Evolutionary conservation across 2,113 vertebrate genomes (phyloP).

Genomic region (Isurus oxyrinchus): DNA sequence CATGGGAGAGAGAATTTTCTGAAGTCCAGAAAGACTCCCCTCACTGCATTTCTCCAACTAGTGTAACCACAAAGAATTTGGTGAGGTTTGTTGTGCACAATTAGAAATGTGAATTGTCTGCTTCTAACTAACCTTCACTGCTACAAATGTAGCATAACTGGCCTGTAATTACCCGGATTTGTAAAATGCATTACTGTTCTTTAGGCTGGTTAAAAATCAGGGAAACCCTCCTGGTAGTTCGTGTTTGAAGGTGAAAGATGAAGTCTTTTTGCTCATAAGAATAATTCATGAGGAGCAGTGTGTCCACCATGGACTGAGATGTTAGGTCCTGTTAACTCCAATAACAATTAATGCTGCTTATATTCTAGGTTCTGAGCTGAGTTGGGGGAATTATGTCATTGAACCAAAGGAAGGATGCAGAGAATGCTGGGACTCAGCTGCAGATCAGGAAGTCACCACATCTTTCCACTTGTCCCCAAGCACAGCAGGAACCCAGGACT

Average conservation of each 20-base stretch:
- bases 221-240: neutral
- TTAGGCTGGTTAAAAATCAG: neutral
- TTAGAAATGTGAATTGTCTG: too few species aligned
- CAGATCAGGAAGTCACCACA: neutral
- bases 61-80: too few species aligned
- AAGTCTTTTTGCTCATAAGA: too few species aligned
- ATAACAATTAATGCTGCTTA: neutral
- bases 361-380: neutral
- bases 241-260: neutral
- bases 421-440: neutral
- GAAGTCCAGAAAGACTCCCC: neutral
- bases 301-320: neutral
- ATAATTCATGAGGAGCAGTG: neutral
- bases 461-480: neutral
- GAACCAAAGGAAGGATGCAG: neutral
- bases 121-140: too few species aligned
- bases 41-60: neutral
- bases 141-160: neutral
- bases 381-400: neutral
- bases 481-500: neutral
- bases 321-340: too few species aligned
- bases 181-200: neutral
- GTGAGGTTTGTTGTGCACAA: too few species aligned
- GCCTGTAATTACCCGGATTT: neutral
- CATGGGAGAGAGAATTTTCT: neutral